Base-by-base conservation (phyloP, 2,797 vertebrate species). In the Gambusia yucatana region DNA sequence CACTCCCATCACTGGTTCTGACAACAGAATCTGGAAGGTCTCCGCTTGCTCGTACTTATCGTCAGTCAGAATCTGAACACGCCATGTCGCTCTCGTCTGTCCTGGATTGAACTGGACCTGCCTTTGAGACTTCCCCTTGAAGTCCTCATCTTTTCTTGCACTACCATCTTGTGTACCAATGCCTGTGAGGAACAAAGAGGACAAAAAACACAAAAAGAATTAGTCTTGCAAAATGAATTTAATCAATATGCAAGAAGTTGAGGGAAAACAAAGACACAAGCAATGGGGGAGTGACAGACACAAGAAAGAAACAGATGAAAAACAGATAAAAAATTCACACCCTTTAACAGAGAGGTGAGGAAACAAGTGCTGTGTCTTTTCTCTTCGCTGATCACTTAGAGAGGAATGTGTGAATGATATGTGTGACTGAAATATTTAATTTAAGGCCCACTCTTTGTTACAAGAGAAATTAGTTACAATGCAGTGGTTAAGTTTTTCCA, bases 31-130 rank as follows among this genome's bases (percentile, higher is more conserved):
- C 86, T 96, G 97, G 93, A 99, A 99, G 73, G 95, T 97, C 90
- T 99, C 97, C 0, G 96, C 96, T 77, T 93, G 96, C 84, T 99
- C 98, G 1, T 97, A 97, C 78, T 94, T 93, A 10, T 92, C 96
- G 0, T 99, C 98, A 0, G 94, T 85, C 85, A 98, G 85, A 89
- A 99, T 95, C 44, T 91, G 91, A 5, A 99, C 96, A 67, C 94
- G 84, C 98, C 98, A 99, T 0, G 93, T 95, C 83, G 98, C 98
- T 75, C 85, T 92, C 50, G 93, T 97, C 92, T 99, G 98, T 72
- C 98, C 98, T 0, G 98, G 98, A 93, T 98, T 99, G 93, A 99
- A 99, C 92, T 99, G 98, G 79, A 99, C 97, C 87, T 98, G 98
- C 81, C 91, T 97, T 92, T 99, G 98, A 0, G 96, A 96, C 91